Evolutionary conservation across 2,888 invertebrate genomes (phyloP), one percentile per base, ranked within the genome.

Genomic region (Melinopterus prodromus): DNA sequence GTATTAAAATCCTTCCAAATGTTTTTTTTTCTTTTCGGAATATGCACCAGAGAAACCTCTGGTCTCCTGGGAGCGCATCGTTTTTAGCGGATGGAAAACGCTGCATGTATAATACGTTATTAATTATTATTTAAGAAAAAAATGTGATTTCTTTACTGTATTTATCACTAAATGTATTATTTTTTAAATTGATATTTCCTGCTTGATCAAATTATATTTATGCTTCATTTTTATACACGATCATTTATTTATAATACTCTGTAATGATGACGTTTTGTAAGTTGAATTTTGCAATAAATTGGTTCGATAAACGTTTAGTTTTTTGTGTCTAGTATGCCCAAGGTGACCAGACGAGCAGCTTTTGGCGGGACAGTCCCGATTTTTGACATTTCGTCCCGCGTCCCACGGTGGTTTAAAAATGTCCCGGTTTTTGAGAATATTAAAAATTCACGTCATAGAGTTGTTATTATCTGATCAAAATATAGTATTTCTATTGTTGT

Each of bases 111-210:
- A 15, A n/a, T 26, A 72, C 35, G 71, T 16, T 36, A 72, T 72
- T 72, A 72, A 72, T 26, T 36, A 72, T 72, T 72, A 72, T 36
- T 72, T 36, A 36, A 72, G 72, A 72, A 72, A 16, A 26, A 72
- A 72, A 16, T 6, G 35, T 72, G 36, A 72, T 72, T 36, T 14
- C 14, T 72, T 72, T 72, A 36, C 72, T 14, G 72, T 1, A 72
- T 53, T 53, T 53, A 53, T 53, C 53, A 53, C 53, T 12, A 53
- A 53, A 53, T 12, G 53, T 53, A 12, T 7, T 53, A 53, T 53
- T 53, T 53, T 53, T 53, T 53, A 12, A 53, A 53, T 53, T 53
- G 53, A 53, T 53, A 53, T 53, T 53, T 12, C 53, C 12, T 53
- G 53, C 53, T 53, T 53, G 53, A 53, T 53, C 53, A 53, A 53